Evolutionary conservation across 2,113 vertebrate genomes (phyloP).

Genomic region (Oryzias celebensis): DNA sequence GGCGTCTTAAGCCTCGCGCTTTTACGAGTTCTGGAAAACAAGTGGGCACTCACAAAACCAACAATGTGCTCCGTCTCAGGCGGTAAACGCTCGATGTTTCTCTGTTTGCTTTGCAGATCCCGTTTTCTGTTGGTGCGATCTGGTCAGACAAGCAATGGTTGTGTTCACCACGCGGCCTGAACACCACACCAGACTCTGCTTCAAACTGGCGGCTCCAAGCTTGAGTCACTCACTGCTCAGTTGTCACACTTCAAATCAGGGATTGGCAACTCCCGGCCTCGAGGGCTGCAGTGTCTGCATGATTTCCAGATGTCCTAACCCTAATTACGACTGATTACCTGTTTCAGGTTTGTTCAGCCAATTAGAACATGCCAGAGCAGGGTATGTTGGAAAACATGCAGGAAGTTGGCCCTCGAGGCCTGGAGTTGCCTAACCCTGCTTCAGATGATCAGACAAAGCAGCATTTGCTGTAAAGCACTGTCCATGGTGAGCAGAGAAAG

Average conservation of each 20-base stretch:
- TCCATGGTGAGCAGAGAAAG: too few species aligned
- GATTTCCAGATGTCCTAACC: too few species aligned
- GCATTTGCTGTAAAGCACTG: too few species aligned
- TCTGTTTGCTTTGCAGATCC: slow-evolving; percentile 2
- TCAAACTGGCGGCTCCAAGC: slow-evolving; percentile 19
- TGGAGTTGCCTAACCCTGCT: too few species aligned
- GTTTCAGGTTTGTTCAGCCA: not conserved
- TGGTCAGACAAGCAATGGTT: slow-evolving; percentile 5
- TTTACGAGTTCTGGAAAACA: slow-evolving; percentile 28
- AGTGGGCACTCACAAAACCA: slow-evolving; percentile 18
- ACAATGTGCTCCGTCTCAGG: not conserved
- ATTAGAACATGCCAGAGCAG: not conserved
- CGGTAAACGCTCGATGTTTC: not conserved
- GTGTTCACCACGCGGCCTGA: slow-evolving; percentile 10
- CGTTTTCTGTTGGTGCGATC: slow-evolving; percentile 2
- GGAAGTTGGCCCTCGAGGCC: too few species aligned
- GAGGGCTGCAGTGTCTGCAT: too few species aligned
- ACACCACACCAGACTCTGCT: slow-evolving; percentile 16
- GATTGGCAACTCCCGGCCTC: too few species aligned
- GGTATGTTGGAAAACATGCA: too few species aligned
- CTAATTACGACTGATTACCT: slow-evolving; percentile 13
- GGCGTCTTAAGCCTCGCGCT: slow-evolving; percentile 20
- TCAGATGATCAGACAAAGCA: not conserved
- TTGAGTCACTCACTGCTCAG: slow-evolving; percentile 30
- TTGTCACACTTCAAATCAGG: too few species aligned